Evolutionary conservation across 2,797 vertebrate genomes (phyloP), one percentile per base, ranked within the genome.

Genomic region (Chromobotia macracanthus): DNA sequence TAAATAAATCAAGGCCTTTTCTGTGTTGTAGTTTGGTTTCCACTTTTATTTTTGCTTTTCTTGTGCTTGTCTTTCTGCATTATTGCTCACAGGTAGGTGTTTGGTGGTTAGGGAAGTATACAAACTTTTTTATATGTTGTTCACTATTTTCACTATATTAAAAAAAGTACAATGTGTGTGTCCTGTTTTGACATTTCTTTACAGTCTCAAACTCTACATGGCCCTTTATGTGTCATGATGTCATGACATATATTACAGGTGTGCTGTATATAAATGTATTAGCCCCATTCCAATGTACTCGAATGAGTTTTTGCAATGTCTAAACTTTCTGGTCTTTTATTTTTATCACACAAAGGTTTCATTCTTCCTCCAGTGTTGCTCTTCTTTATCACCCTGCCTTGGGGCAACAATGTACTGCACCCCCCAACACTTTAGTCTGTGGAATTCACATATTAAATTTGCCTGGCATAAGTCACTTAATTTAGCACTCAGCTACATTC

Each of bases 361-460:
- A 87, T 94, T 94, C 88, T 92, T 85, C 41, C 78, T 66, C 81
- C 85, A 80, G 82, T 91, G 90, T 93, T 93, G 88, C 91, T 93
- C 90, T 91, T 92, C 92, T 91, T 88, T 91, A 91, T 93, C 90
- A 90, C 87, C 90, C 87, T 81, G 93, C 94, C 92, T 89, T 87
- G 71, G 93, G 93, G 88, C 89, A 89, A 86, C 83, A 85, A 88
- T 67, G 21, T 66, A 87, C 85, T 82, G 60, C 91, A 44, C 91
- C 89, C 90, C 90, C 66, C 50, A 53, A 25, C 71, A 79, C 84
- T 87, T 92, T 91, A 93, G 92, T 93, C 91, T 82, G 87, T 81
- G 56, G 87, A 88, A 91, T 90, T 89, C 91, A 92, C 92, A 94
- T 91, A 93, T 94, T 92, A 88, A 89, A 93, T 91, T 92, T 92